Evolutionary conservation across 2,797 vertebrate genomes (phyloP).

Genomic region (Ataeniobius toweri): DNA sequence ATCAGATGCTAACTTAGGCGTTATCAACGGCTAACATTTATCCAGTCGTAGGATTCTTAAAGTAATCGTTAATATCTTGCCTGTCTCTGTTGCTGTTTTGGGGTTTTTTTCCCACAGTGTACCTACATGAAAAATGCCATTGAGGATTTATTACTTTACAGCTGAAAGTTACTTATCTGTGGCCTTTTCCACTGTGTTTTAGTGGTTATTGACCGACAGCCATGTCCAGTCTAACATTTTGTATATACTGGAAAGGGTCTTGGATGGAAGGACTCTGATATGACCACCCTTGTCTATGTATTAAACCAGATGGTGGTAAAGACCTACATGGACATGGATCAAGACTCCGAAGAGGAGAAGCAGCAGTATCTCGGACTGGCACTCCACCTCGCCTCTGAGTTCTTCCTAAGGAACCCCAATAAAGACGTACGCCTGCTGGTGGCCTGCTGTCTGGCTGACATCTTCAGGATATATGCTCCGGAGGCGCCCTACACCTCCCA

Average conservation of each 20-base stretch:
- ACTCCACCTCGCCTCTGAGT: constrained; percentile 97
- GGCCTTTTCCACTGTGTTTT: not conserved
- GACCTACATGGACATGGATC: constrained; percentile 99
- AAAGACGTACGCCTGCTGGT: constrained; percentile 98
- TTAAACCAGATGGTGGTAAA: constrained; percentile 95
- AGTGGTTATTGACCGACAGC: no score
- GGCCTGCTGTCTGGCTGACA: constrained; percentile 98
- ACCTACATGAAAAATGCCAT: not conserved
- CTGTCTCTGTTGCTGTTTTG: not conserved
- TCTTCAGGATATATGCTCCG: constrained; percentile 98
- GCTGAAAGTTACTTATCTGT: not conserved
- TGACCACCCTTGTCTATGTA: constrained; percentile 7
- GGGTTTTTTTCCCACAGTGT: not conserved
- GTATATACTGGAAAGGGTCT: not conserved
- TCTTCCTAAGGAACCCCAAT: constrained; percentile 99
- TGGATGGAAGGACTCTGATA: not conserved
- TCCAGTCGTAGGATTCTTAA: not conserved
- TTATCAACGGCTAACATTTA: not conserved
- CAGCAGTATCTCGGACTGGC: constrained; percentile 97
- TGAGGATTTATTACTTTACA: not conserved
- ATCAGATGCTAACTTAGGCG: not conserved
- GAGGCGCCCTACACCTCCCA: constrained; percentile 99
- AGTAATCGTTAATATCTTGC: not conserved
- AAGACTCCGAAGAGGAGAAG: constrained; percentile 99
- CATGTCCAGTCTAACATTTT: not conserved